phyloP scores from a whole-genome alignment of 2,113 vertebrate species.

The Pseudonaja textilis region DNA sequence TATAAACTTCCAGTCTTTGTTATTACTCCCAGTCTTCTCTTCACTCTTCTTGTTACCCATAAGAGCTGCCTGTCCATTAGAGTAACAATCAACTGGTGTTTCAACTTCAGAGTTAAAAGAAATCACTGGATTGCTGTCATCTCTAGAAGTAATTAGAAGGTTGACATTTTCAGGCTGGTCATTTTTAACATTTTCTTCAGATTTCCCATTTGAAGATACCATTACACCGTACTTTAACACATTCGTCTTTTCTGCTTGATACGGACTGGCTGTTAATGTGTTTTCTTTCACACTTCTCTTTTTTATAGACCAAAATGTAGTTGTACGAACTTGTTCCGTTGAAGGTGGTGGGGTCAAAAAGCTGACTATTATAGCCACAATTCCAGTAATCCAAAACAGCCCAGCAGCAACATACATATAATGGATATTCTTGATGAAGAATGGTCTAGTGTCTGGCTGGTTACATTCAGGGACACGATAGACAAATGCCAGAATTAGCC shows the following conservation, averaged over 20 bases:
- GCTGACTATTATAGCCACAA: conserved; percentile 85
- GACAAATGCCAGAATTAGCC: conserved; percentile 86
- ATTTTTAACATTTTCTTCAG: conserved; percentile 80
- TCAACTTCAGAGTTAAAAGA: conserved; percentile 78
- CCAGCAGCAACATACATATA: conserved; percentile 95
- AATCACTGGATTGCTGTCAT: conserved; percentile 75
- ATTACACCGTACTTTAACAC: conserved; percentile 67
- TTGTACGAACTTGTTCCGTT: conserved; percentile 81
- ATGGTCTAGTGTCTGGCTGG: conserved; percentile 85
- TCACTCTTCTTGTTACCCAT: conserved; percentile 71
- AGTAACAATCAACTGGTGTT: conserved; percentile 80
- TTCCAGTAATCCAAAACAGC: conserved; percentile 91
- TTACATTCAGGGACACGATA: conserved; percentile 90
- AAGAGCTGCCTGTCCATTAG: conserved; percentile 75
- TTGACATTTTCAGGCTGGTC: conserved; percentile 79
- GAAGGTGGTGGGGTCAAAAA: conserved; percentile 87
- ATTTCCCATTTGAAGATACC: conserved; percentile 80
- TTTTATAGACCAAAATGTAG: conserved; percentile 88
- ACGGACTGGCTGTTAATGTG: conserved; percentile 62
- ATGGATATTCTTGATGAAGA: conserved; percentile 85
- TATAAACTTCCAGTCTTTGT: conserved; percentile 73
- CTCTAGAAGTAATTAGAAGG: conserved; percentile 79
- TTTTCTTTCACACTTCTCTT: conserved; percentile 59
- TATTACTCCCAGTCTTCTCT: conserved; percentile 54
- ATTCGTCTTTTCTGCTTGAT: conserved; percentile 75